phyloP scores from a whole-genome alignment of 2,113 vertebrate genomes.

The Arizona elegans region DNA sequence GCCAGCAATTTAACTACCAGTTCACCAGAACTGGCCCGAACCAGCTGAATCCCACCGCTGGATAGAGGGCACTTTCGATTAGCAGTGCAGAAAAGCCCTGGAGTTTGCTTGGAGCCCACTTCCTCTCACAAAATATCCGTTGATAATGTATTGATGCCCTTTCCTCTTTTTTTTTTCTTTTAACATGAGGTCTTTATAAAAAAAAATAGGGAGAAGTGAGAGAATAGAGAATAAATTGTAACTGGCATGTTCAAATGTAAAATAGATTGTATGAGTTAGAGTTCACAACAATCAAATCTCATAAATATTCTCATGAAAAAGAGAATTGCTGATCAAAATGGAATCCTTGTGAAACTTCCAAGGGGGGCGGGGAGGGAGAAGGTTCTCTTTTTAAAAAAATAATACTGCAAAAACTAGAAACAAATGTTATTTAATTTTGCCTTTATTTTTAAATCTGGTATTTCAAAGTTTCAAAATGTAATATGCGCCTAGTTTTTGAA shows the following conservation, averaged over 20 bases:
- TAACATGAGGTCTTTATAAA: background rate
- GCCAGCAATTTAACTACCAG: too few relatives aligned
- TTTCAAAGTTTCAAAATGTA: background rate
- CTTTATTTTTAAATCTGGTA: background rate
- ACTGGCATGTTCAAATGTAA: background rate
- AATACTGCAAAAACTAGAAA: background rate
- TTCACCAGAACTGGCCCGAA: too few relatives aligned
- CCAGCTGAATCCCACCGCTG: too few relatives aligned
- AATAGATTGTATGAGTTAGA: too few relatives aligned
- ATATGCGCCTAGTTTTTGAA: background rate
- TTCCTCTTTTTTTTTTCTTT: background rate
- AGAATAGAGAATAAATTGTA: background rate
- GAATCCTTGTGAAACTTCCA: too few relatives aligned
- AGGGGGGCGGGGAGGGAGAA: too few relatives aligned
- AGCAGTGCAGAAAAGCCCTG: background rate
- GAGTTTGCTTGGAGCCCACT: background rate
- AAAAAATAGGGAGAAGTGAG: background rate
- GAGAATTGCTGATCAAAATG: too few relatives aligned
- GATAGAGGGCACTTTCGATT: too few relatives aligned
- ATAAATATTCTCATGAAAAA: too few relatives aligned
- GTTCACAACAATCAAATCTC: too few relatives aligned
- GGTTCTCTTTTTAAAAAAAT: too few relatives aligned
- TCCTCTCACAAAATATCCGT: background rate
- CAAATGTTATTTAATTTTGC: too few relatives aligned
- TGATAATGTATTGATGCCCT: background rate